Percentiles rank a stretch among this genome's conserved stretches.
These are phyloP conservation scores for Cephonodes hylas DNA, from an alignment of 2,888 invertebrate genomes.

Conservation along the genomic window DNA sequence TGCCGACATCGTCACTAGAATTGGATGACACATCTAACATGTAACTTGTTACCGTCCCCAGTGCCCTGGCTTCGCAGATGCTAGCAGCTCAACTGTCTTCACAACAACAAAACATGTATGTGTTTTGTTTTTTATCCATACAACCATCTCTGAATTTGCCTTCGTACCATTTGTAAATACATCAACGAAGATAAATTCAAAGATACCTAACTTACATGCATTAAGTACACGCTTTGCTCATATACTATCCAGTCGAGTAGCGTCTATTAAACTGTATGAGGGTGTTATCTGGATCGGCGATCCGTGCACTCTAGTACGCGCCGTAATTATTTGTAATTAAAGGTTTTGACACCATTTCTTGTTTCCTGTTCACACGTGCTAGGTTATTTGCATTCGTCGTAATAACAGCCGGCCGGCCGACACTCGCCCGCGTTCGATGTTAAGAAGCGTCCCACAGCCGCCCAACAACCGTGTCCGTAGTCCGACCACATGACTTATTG, in stretches of 20 bases:
- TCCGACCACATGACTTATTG: constrained; percentile 68
- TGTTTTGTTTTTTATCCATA: constrained; percentile 78
- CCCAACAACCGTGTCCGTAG: constrained; percentile 67
- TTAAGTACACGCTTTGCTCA: constrained; percentile 74
- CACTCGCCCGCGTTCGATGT: constrained; percentile 67
- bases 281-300: constrained; percentile 75
- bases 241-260: constrained; percentile 59
- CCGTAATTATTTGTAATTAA: constrained; percentile 79
- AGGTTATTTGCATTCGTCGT: constrained; percentile 76
- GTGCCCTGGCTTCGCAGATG: constrained; percentile 98
- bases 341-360: constrained; percentile 73
- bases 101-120: constrained; percentile 97
- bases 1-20: constrained; percentile 36
- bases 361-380: constrained; percentile 75
- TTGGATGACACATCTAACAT: constrained; percentile 64
- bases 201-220: constrained; percentile 66
- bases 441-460: constrained; percentile 62
- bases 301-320: constrained; percentile 73
- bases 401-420: constrained; percentile 70
- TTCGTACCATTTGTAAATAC: constrained; percentile 21
- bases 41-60: constrained; percentile 86
- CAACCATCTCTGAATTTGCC: constrained; percentile 55
- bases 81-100: constrained; percentile 95
- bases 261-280: constrained; percentile 81
- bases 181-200: constrained; percentile 60